Evolutionary conservation across 2,888 invertebrate genomes (phyloP).

Genomic region (Megaustenia siamemsis): DNA sequence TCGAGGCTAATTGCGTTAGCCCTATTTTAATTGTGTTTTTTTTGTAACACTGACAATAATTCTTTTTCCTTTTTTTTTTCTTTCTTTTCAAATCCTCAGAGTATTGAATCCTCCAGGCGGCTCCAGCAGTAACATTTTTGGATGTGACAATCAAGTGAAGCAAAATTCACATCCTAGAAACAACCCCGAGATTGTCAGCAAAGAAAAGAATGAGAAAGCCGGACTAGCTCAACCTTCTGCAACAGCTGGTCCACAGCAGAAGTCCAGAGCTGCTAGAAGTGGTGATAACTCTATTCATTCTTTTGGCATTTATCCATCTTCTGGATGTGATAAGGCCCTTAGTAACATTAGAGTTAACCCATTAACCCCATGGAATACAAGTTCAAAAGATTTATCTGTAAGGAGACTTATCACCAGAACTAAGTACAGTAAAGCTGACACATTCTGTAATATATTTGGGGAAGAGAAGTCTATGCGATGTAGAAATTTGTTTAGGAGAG

Average conservation of each 20-base stretch:
- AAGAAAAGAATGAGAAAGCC: constrained; percentile 36
- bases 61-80: too few species aligned
- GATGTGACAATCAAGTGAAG: constrained; percentile 48
- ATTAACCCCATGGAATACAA: background rate
- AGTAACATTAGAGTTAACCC: background rate
- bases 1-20: too few species aligned
- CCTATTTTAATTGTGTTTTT: too few species aligned
- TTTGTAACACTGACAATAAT: too few species aligned
- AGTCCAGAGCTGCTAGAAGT: constrained; percentile 44
- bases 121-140: constrained; percentile 71
- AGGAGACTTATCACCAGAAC: background rate
- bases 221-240: background rate
- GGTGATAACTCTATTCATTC: constrained; percentile 57
- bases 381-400: background rate
- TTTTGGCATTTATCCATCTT: constrained; percentile 47
- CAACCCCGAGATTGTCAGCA: constrained; percentile 23
- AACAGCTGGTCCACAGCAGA: background rate
- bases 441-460: constrained; percentile 49
- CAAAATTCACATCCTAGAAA: constrained; percentile 42
- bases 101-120: constrained; percentile 72
- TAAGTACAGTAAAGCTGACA: background rate
- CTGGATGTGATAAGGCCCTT: background rate
- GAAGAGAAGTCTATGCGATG: background rate
- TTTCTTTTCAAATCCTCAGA: constrained; percentile 53
- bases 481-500: constrained; percentile 7